phyloP scores from a whole-genome alignment of 2,888 invertebrate species.

The Agrilus mali region DNA sequence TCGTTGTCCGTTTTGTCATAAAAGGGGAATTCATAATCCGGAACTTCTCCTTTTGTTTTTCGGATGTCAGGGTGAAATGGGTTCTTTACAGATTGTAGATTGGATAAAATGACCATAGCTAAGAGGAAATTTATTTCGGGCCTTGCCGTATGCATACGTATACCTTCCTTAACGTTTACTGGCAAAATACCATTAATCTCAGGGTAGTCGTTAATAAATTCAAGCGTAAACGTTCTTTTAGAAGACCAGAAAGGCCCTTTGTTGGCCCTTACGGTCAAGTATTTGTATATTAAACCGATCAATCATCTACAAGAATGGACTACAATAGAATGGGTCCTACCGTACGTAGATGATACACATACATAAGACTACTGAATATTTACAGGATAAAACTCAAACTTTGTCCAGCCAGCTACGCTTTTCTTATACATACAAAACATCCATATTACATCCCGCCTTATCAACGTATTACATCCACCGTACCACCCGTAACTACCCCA shows the following conservation, averaged over 20 bases:
- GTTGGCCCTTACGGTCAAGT: constrained; percentile 37
- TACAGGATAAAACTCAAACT: constrained; percentile 11
- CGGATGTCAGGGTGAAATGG: not conserved
- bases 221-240: constrained; percentile 36
- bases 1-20: no score
- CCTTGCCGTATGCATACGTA: constrained; percentile 22
- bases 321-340: constrained; percentile 22
- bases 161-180: constrained; percentile 12
- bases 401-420: no score
- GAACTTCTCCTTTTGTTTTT: not conserved
- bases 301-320: constrained; percentile 35
- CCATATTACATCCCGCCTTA: no score
- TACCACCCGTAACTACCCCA: no score
- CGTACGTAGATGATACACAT: constrained; percentile 17
- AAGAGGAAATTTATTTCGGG: constrained; percentile 3
- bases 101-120: no score
- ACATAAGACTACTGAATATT: constrained; percentile 25
- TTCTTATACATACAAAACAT: no score
- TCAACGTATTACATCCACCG: no score
- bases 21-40: no score
- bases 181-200: constrained; percentile 33
- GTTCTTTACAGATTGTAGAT: not conserved
- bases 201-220: constrained; percentile 34
- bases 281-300: constrained; percentile 39
- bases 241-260: constrained; percentile 32